phyloP scores from a whole-genome alignment of 2,113 vertebrate genomes.

The Oncorhynchus clarkii region DNA sequence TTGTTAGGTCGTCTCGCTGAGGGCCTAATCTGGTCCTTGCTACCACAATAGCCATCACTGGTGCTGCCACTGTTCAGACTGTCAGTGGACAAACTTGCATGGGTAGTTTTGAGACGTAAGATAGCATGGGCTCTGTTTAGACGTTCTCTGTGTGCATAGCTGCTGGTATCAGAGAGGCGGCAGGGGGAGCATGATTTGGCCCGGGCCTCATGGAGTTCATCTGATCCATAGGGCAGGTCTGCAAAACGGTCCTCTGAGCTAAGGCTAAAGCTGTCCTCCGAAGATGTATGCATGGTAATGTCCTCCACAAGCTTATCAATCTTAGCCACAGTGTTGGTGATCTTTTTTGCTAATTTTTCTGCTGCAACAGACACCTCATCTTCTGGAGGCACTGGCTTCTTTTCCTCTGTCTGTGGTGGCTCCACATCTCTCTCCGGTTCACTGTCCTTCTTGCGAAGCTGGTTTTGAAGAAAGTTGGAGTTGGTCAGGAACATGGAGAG shows the following conservation, averaged over 20 bases:
- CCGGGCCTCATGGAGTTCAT: constrained; percentile 81
- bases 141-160: constrained; percentile 75
- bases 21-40: constrained; percentile 81
- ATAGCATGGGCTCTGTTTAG: constrained; percentile 80
- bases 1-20: constrained; percentile 81
- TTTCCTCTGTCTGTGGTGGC: constrained; percentile 61
- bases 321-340: constrained; percentile 89
- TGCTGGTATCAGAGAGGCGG: constrained; percentile 76
- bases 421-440: constrained; percentile 80
- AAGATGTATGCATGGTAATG: constrained; percentile 92
- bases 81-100: constrained; percentile 88
- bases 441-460: constrained; percentile 75
- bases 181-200: constrained; percentile 90
- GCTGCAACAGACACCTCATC: constrained; percentile 81
- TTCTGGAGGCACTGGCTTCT: constrained; percentile 63
- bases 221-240: constrained; percentile 85
- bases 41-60: constrained; percentile 85
- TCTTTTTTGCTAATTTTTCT: constrained; percentile 87
- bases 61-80: constrained; percentile 93
- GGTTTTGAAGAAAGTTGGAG: constrained; percentile 86
- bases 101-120: constrained; percentile 82
- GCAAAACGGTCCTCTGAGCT: constrained; percentile 91
- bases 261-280: constrained; percentile 94
- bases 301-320: constrained; percentile 94
- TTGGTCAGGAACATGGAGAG: constrained; percentile 90